Base-by-base conservation (phyloP, 2,113 vertebrate genomes). In the Mastomys coucha region DNA sequence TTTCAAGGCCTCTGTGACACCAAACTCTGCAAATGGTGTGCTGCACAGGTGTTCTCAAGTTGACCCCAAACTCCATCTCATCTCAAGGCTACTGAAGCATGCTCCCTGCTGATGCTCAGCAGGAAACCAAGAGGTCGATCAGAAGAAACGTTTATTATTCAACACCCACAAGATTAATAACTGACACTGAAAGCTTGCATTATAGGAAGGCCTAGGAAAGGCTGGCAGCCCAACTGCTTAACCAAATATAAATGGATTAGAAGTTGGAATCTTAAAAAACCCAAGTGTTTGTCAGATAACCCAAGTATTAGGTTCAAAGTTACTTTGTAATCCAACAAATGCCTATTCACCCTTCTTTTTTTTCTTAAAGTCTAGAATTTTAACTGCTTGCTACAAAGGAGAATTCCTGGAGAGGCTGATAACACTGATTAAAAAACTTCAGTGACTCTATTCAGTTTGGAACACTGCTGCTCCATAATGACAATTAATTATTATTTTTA, bases 41-140 rank as follows among this genome's bases (percentile, higher is more conserved):
- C 76, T 10, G 2, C 42, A 70, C 14, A 33, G 69, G n/a, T 76
- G 53, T 88, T 93, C 88, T 88, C 92, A 92, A 63, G 28, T 13
- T 88, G 85, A 86, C 75, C 81, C 51, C 65, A 90, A 95, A 88
- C 56, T 81, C 91, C 86, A 45, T 12, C 65, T 92, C 81, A 13
- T n/a, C 86, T 70, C 20, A 56, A 94, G 53, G n/a, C 12, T 69
- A 28, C 31, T 80, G 88, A 88, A 67, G 51, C 93, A 87, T 33
- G 63, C 10, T 60, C 42, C 42, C 73, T 16, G 31, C 9, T 14
- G 28, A n/a, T 85, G 24, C 14, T 24, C 84, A 65, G 75, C 1
- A 88, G 45, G 63, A 93, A 92, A 95, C 77, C 53, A 70, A 97
- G 45, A 93, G 51, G 22, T 60, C 42, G 78, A 51, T 73, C 49